Conservation (phyloP, 2,113 vertebrate species). For the Bagarius yarrelli region DNA sequence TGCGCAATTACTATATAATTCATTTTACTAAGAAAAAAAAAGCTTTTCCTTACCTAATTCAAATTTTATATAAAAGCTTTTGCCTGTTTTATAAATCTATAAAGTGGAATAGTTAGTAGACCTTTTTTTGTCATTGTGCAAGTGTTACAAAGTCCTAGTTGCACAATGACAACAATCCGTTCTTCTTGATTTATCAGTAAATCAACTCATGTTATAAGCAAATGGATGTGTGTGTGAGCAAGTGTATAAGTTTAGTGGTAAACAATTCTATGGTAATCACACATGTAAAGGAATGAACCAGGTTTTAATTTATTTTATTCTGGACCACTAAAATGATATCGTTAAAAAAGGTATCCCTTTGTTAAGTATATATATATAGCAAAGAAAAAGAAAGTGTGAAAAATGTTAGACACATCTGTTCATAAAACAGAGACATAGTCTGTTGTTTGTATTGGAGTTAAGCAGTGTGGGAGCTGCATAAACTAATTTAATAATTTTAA, state of each 20-base stretch:
- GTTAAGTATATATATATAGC: too few species aligned
- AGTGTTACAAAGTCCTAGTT: too few species aligned
- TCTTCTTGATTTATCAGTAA: too few species aligned
- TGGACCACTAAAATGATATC: background rate
- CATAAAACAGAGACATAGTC: background rate
- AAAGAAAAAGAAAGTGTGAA: too few species aligned
- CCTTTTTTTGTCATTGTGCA: too few species aligned
- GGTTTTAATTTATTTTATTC: background rate
- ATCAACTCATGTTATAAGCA: too few species aligned
- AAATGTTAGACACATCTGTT: background rate
- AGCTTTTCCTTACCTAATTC: background rate
- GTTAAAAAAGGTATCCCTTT: background rate
- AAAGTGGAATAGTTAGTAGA: too few species aligned
- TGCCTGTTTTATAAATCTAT: too few species aligned
- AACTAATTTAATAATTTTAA: background rate
- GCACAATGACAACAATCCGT: too few species aligned
- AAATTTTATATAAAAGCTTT: too few species aligned
- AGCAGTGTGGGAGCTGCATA: background rate
- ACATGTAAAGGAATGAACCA: background rate
- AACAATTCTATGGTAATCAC: background rate
- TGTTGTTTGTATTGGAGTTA: background rate
- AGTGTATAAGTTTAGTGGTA: too few species aligned
- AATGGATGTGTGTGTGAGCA: too few species aligned
- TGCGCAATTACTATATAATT: background rate
- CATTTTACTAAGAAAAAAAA: background rate